A percentile compares a stretch with the other conserved stretches of the same genome.
phyloP scores from a whole-genome alignment of 2,797 vertebrate genomes.

The Cryptoblepharus egeriae region DNA sequence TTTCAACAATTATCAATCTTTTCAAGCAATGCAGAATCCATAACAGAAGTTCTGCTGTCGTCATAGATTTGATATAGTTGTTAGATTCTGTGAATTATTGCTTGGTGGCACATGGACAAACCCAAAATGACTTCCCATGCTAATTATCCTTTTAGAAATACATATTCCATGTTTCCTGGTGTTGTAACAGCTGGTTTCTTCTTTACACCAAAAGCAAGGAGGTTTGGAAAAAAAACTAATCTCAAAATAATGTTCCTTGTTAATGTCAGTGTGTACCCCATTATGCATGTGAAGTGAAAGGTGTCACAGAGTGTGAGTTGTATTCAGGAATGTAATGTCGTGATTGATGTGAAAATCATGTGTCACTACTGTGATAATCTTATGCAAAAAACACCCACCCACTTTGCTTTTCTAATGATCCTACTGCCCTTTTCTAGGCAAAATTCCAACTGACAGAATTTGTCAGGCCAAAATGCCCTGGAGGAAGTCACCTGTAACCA shows the following conservation, averaged over 20 bases:
- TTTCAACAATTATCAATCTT: neutral
- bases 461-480: neutral
- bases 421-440: neutral
- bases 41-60: neutral
- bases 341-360: neutral
- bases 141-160: neutral
- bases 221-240: neutral
- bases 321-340: neutral
- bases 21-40: neutral
- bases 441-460: neutral
- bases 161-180: neutral
- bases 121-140: neutral
- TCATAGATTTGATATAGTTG: neutral
- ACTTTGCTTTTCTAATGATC: neutral
- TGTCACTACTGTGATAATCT: neutral
- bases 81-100: neutral
- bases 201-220: constrained; percentile 15
- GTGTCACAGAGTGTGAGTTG: neutral
- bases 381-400: neutral
- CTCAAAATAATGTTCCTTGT: constrained; percentile 28
- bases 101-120: neutral
- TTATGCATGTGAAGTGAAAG: constrained; percentile 6
- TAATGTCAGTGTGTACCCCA: neutral
- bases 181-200: neutral
- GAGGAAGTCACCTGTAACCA: neutral